Evolutionary conservation across 2,888 invertebrate species (phyloP).

Genomic region (Lasioglossum malachurum): DNA sequence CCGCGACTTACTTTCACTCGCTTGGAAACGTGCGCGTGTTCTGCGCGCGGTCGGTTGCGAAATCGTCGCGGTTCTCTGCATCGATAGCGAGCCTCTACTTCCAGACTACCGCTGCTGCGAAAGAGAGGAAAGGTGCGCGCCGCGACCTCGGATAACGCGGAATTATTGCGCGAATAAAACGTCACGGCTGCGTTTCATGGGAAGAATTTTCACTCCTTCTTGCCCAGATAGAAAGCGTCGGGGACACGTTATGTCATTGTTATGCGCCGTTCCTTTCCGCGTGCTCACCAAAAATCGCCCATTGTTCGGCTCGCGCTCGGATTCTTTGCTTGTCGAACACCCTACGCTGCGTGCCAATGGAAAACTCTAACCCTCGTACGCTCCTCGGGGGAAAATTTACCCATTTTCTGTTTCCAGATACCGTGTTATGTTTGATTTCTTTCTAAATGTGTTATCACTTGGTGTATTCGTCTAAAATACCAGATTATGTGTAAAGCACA

Average conservation of each 20-base stretch:
- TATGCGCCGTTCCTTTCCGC: neutral
- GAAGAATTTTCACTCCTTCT: conserved; percentile 29
- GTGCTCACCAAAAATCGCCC: neutral
- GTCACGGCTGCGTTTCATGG: conserved; percentile 18
- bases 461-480: too few species aligned
- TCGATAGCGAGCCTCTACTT: conserved; percentile 42
- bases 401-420: too few species aligned
- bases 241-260: conserved; percentile 7
- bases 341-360: neutral
- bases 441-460: too few species aligned
- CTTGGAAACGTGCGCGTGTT: conserved; percentile 51
- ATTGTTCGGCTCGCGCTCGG: neutral
- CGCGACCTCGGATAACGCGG: conserved; percentile 12
- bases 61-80: conserved; percentile 57
- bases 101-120: neutral
- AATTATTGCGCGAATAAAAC: conserved; percentile 32
- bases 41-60: conserved; percentile 51
- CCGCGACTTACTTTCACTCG: conserved; percentile 66
- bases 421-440: too few species aligned
- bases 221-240: neutral
- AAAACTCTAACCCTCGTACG: neutral
- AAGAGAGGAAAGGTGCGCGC: conserved; percentile 27
- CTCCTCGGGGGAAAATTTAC: too few species aligned
- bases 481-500: too few species aligned
- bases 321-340: neutral